phyloP scores from a whole-genome alignment of 2,888 invertebrate species.

The Lasiommata megera region DNA sequence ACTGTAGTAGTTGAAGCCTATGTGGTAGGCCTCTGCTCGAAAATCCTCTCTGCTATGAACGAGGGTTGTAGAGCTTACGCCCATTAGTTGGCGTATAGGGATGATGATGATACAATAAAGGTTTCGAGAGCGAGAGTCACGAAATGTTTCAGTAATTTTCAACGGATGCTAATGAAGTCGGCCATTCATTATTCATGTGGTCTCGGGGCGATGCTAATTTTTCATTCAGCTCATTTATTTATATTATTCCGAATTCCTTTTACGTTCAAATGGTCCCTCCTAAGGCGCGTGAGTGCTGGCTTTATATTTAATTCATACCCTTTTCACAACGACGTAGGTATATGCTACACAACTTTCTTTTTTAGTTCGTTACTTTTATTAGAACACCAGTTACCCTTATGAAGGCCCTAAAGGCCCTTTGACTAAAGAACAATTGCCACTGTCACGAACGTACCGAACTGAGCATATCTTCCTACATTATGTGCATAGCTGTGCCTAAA shows the following conservation, averaged over 20 bases:
- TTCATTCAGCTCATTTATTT: slow-evolving; percentile 29
- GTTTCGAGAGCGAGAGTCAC: slow-evolving; percentile 5
- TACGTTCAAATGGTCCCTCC: slow-evolving; percentile 23
- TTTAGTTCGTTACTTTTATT: background rate
- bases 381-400: no score
- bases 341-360: background rate
- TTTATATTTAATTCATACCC: slow-evolving; percentile 15
- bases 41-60: no score
- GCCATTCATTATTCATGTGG: slow-evolving; percentile 36
- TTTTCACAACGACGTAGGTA: background rate
- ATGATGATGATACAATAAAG: no score
- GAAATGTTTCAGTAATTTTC: slow-evolving; percentile 32
- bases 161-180: slow-evolving; percentile 33
- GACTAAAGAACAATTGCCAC: no score
- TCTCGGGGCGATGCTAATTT: slow-evolving; percentile 33
- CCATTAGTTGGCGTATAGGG: no score
- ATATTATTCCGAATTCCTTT: slow-evolving; percentile 31
- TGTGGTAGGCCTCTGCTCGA: no score
- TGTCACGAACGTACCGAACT: no score
- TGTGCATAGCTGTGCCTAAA: no score
- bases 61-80: no score
- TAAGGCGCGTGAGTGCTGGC: slow-evolving; percentile 8
- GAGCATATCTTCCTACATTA: no score
- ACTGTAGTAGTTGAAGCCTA: no score
- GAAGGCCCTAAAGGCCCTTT: no score